A percentile compares a stretch with the other conserved stretches of the same genome.
Evolutionary conservation across 2,113 vertebrate species (phyloP).

Genomic region (Corydoras sp.): DNA sequence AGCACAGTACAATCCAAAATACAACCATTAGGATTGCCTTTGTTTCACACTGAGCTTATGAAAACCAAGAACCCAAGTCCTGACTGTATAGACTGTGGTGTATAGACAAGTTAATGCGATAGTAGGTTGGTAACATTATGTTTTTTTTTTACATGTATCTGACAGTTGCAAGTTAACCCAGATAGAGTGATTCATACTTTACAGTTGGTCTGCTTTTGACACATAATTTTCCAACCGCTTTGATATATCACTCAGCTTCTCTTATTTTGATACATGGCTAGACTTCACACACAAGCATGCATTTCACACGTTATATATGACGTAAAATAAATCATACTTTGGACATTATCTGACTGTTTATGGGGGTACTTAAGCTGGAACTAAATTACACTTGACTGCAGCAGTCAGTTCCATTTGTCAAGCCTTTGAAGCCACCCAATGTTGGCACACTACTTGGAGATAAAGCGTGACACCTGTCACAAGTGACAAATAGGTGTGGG

Average conservation of each 20-base stretch:
- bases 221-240: slow-evolving; percentile 8
- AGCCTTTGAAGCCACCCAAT: slow-evolving; percentile 6
- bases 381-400: slow-evolving; percentile 19
- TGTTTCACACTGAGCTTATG: too few relatives aligned
- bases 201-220: slow-evolving; percentile 17
- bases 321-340: slow-evolving; percentile 23
- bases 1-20: too few relatives aligned
- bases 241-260: slow-evolving; percentile 10
- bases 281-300: not conserved
- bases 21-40: too few relatives aligned
- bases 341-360: slow-evolving; percentile 1
- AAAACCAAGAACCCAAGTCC: too few relatives aligned
- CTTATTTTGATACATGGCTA: not conserved
- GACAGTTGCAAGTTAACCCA: not conserved
- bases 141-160: too few relatives aligned
- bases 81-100: too few relatives aligned
- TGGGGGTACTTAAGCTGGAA: slow-evolving; percentile 18
- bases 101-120: too few relatives aligned
- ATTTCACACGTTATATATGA: slow-evolving; percentile 6
- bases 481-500: slow-evolving; percentile 26
- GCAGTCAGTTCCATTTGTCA: slow-evolving; percentile 26
- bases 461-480: slow-evolving; percentile 18
- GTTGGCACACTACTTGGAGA: slow-evolving; percentile 1
- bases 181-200: slow-evolving; percentile 27
- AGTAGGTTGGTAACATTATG: too few relatives aligned